phyloP scores from a whole-genome alignment of 2,888 invertebrate species.

The Rhamphomyia laevipes region DNA sequence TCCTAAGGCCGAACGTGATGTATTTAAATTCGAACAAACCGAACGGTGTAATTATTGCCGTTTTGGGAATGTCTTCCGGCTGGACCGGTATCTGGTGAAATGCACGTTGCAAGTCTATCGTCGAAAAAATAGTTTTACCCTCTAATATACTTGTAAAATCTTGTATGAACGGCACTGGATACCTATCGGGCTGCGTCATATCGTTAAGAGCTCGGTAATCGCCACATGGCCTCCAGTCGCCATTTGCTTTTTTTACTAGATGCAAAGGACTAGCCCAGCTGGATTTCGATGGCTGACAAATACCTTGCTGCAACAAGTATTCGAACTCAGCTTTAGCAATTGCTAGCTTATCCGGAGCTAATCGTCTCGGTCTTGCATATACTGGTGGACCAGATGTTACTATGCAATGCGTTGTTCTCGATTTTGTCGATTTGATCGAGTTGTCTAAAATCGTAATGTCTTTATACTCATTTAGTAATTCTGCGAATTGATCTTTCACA shows the following conservation, averaged over 20 bases:
- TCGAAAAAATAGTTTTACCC: no score
- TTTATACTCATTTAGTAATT: neutral
- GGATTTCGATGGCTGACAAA: neutral
- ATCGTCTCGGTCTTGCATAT: constrained; percentile 7
- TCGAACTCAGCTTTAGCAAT: neutral
- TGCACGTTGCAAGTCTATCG: no score
- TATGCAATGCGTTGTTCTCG: constrained; percentile 10
- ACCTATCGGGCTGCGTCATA: constrained; percentile 23
- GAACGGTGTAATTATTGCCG: no score
- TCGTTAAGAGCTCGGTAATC: constrained; percentile 23
- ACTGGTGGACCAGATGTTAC: constrained; percentile 11
- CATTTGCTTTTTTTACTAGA: neutral
- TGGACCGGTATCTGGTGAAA: no score
- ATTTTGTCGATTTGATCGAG: neutral
- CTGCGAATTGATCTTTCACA: neutral
- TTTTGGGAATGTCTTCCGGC: no score
- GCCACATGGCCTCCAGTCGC: constrained; percentile 22
- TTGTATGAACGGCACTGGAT: constrained; percentile 23
- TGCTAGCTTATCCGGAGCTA: constrained; percentile 8
- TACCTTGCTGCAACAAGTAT: neutral
- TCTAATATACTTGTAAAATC: constrained; percentile 17
- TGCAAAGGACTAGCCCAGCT: neutral
- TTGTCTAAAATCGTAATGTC: neutral
- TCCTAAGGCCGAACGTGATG: no score
- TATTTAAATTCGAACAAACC: no score